These are phyloP conservation scores for Phylloscopus whistleri DNA, from an alignment of 2,113 vertebrate species.

Conservation along the genomic window DNA sequence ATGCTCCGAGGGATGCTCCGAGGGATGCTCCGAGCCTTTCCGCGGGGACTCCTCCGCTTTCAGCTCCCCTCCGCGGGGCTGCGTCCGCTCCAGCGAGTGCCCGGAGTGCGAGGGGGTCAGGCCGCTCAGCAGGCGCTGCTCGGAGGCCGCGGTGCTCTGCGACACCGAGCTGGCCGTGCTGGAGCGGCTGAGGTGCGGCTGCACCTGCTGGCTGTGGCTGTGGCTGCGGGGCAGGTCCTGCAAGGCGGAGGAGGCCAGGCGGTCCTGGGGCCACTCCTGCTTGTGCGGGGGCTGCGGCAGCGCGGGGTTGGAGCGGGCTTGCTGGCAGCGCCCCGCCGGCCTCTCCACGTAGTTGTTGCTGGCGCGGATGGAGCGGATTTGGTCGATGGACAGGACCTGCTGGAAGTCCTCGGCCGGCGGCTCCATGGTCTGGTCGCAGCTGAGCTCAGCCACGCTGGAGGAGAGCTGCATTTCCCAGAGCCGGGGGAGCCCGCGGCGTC, in stretches of 20 bases:
- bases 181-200: constrained; percentile 88
- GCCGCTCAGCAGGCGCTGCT: constrained; percentile 89
- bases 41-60: constrained; percentile 77
- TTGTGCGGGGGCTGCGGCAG: constrained; percentile 76
- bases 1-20: constrained; percentile 64
- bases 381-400: constrained; percentile 92
- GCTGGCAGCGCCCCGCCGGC: constrained; percentile 76
- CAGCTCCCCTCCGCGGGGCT: constrained; percentile 80
- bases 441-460: constrained; percentile 59
- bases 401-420: constrained; percentile 81
- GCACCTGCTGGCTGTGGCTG: constrained; percentile 84
- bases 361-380: constrained; percentile 90
- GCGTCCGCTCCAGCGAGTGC: constrained; percentile 80
- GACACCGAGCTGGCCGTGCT: constrained; percentile 96
- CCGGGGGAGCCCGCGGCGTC: constrained; percentile 61
- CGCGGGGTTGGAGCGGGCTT: constrained; percentile 79
- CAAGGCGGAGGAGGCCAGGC: constrained; percentile 63
- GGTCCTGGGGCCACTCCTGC: constrained; percentile 69
- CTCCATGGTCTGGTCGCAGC: constrained; percentile 80
- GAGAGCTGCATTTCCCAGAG: constrained; percentile 70
- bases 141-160: constrained; percentile 88
- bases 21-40: constrained; percentile 73
- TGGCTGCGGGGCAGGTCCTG: constrained; percentile 82
- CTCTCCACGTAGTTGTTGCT: constrained; percentile 97
- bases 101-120: constrained; percentile 86